These are phyloP conservation scores for Polypterus senegalus DNA, from an alignment of 2,113 vertebrate genomes.

Conservation along the genomic window DNA sequence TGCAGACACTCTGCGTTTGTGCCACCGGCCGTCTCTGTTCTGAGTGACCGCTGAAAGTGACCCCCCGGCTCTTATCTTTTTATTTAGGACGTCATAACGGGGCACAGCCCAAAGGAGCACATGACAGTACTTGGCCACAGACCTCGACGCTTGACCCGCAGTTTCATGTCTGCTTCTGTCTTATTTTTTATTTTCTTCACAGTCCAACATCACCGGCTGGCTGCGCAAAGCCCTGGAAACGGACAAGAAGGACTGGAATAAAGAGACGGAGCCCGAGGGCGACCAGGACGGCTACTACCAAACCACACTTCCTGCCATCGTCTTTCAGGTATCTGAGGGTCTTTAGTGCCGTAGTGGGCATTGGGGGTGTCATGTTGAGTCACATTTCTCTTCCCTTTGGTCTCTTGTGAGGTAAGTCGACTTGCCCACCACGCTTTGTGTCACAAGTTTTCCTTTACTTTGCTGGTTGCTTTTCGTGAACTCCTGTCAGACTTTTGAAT, in stretches of 20 bases:
- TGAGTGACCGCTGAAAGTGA: no score
- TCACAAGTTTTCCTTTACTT: no score
- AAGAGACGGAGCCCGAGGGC: slow-evolving; percentile 82
- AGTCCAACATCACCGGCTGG: slow-evolving; percentile 97
- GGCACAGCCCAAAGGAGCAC: no score
- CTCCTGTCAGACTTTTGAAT: no score
- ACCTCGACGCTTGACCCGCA: no score
- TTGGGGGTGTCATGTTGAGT: not conserved
- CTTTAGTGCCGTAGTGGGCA: not conserved
- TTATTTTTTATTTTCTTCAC: slow-evolving; percentile 19
- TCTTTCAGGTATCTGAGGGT: slow-evolving; percentile 62
- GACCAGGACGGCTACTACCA: slow-evolving; percentile 96
- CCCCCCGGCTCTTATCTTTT: no score
- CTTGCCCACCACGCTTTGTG: not conserved
- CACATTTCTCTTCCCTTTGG: rapidly evolving
- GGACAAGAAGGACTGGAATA: slow-evolving; percentile 93
- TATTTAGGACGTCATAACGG: no score
- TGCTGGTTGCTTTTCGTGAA: no score
- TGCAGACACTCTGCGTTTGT: no score
- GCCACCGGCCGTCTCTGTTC: no score
- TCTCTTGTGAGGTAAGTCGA: not conserved
- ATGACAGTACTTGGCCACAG: no score
- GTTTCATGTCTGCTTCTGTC: not conserved
- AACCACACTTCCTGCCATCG: slow-evolving; percentile 81
- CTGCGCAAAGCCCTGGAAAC: slow-evolving; percentile 90